phyloP scores from a whole-genome alignment of 2,797 vertebrate genomes.

The Notamacropus eugenii region DNA sequence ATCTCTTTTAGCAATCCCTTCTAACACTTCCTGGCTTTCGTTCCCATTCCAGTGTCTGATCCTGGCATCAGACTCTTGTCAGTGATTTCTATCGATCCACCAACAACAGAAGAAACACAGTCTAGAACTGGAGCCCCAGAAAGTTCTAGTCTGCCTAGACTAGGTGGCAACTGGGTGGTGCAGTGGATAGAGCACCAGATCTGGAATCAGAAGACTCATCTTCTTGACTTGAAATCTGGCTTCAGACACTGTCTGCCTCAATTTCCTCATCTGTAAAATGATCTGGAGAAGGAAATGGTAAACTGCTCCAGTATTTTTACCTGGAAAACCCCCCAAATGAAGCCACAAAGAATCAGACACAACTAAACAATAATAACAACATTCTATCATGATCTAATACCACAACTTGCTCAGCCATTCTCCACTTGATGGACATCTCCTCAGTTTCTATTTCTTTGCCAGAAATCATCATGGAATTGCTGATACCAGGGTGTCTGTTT shows the following conservation, averaged over 20 bases:
- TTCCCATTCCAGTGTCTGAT: background rate
- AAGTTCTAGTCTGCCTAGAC: background rate
- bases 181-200: background rate
- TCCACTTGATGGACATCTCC: background rate
- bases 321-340: background rate
- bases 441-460: background rate
- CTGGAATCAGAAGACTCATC: background rate
- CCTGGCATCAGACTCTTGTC: background rate
- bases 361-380: background rate
- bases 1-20: background rate
- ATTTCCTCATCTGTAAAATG: background rate
- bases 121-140: background rate
- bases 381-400: background rate
- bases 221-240: background rate
- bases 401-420: background rate
- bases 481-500: background rate
- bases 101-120: background rate
- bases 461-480: background rate
- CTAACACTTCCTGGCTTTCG: background rate
- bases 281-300: background rate
- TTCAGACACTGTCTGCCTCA: background rate
- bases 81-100: background rate
- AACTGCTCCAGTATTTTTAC: background rate
- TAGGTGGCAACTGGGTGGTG: background rate
- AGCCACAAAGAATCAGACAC: background rate